Conservation (phyloP, 2,797 vertebrate genomes). For the Pelodytes ibericus region DNA sequence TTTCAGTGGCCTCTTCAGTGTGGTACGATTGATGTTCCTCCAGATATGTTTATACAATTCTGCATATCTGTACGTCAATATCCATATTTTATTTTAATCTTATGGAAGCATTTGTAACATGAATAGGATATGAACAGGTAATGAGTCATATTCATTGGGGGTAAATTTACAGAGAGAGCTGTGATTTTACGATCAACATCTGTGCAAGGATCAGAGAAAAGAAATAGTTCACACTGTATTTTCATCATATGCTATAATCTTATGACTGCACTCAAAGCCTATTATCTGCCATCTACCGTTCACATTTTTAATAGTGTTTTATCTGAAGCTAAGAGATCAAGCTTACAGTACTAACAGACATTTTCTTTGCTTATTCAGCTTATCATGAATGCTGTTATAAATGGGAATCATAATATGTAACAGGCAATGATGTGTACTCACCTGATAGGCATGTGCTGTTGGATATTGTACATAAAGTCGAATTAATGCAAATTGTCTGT, state of each 20-base stretch:
- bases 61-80: no score
- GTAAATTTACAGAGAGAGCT: constrained; percentile 11
- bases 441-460: background rate
- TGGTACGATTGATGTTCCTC: no score
- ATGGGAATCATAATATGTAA: no score
- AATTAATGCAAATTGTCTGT: no score
- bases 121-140: background rate
- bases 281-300: constrained; percentile 52
- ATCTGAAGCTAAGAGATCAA: constrained; percentile 21
- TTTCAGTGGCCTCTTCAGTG: no score
- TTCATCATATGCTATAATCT: constrained; percentile 43
- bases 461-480: background rate
- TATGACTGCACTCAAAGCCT: constrained; percentile 39
- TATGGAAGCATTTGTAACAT: background rate
- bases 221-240: constrained; percentile 40
- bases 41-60: no score
- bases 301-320: constrained; percentile 45
- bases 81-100: no score
- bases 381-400: background rate
- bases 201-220: constrained; percentile 41
- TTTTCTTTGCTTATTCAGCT: background rate
- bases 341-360: constrained; percentile 9
- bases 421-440: no score
- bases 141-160: background rate
- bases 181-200: constrained; percentile 28